These are phyloP conservation scores for Cydia splendana DNA, from an alignment of 1,140 invertebrate species.

Conservation along the genomic window DNA sequence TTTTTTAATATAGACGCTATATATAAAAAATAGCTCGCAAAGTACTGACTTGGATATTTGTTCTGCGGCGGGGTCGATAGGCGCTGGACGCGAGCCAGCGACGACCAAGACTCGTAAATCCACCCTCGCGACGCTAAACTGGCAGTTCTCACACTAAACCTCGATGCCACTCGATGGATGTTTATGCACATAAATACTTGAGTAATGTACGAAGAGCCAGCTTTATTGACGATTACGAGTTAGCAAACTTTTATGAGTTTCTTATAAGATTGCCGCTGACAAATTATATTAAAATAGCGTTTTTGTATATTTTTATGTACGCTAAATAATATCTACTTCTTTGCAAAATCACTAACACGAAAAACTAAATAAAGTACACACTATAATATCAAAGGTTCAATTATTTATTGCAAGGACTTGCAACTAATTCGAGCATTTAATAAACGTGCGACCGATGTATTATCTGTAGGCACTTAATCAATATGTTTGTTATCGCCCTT, in stretches of 20 bases:
- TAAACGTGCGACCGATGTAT: too few species aligned
- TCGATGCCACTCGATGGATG: conserved; percentile 20
- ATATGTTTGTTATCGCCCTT: neutral
- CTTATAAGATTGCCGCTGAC: conserved; percentile 13
- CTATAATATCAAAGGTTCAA: too few species aligned
- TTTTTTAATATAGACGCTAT: conserved; percentile 33
- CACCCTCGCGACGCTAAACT: conserved; percentile 54
- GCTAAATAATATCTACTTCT: too few species aligned
- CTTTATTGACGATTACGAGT: conserved; percentile 18
- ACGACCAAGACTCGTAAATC: conserved; percentile 62
- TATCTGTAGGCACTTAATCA: too few species aligned
- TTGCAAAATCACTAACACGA: too few species aligned
- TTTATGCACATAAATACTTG: conserved; percentile 24
- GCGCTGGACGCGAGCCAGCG: conserved; percentile 65
- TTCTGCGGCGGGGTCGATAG: conserved; percentile 57
- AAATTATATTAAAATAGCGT: neutral
- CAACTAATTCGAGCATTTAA: too few species aligned
- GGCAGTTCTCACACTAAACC: conserved; percentile 39
- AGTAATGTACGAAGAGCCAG: conserved; percentile 26
- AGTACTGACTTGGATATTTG: neutral
- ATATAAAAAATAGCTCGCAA: neutral
- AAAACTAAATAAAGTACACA: too few species aligned
- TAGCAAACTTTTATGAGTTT: conserved; percentile 22
- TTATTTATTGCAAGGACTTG: too few species aligned
- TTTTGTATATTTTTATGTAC: too few species aligned